Base-by-base conservation (phyloP, 2,113 vertebrate species). In the Peromyscus leucopus region DNA sequence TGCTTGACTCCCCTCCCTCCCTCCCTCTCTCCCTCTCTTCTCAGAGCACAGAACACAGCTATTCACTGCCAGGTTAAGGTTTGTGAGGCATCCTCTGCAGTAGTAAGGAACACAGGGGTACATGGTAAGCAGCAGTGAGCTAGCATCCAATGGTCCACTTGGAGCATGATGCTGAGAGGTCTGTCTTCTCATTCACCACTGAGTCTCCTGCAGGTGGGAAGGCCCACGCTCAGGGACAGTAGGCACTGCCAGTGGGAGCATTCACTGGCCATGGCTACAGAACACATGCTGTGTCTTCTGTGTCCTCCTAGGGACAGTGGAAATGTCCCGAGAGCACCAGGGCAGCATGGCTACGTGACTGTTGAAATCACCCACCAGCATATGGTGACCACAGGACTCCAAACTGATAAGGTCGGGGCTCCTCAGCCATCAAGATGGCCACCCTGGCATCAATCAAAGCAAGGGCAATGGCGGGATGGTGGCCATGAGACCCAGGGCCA, bases 131-230 rank as follows among this genome's bases (percentile, higher is more conserved):
- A 13, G 1, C 7, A 28, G 11, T 10, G 7, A 65, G 5, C 63
- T 3, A 7, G 3, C 13, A 26, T 16, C 21, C 17, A 31, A 36
- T 7, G 21, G 33, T 36, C 16, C 33, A n/a, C 7, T 4, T 36
- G 2, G 59, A 83, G 3, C 9, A 4, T 3, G 22, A 9, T 0
- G 1, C 3, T 0, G 0, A 51, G n/a, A 31, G 31, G 3, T 39
- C 15, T 31, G 21, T 16, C 59, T 28, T 75, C 31, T 26, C n/a
- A 1, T 3, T 75, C 19, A 21, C 19, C 61, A 67, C 86, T 22
- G 15, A 61, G 21, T 10, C 1, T 4, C 59, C 51, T 21, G 61
- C 31, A 78, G 42, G 3, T 7, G 10, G 6, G 4, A 74, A n/a
- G 2, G 33, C 1, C 36, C 13, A 2, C 0, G 0, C 26, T 5